Evolutionary conservation across 2,113 vertebrate genomes (phyloP), one percentile per base, ranked within the genome.

Genomic region (Rhinoderma darwinii): DNA sequence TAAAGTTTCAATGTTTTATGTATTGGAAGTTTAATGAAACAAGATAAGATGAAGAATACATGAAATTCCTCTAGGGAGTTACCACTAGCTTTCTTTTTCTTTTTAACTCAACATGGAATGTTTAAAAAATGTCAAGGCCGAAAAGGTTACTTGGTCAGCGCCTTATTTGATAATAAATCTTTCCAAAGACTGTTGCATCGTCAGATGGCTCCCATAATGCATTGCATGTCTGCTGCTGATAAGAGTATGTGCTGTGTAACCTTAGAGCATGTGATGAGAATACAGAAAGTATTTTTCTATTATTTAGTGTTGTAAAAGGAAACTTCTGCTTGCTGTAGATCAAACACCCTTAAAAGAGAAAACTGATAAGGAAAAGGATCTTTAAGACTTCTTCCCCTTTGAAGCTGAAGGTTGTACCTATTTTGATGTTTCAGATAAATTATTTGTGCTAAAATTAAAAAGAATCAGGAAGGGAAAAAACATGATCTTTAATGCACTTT

Each of bases 181-280:
- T 90, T 88, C 88, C 90, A 93, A 93, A 90, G 91, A 93, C 91
- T 87, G 91, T 66, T 80, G 88, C 89, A 90, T 91, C 90, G 78
- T 91, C 83, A 1, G 92, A 93, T 92, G 93, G 93, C 93, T 94
- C 95, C 96, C 94, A 95, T 90, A 91, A 95, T 90, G 72, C 92
- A 89, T 91, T 91, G 2, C 43, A 88, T 88, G 95, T 91, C 82
- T 90, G 27, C 92, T 82, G 92, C 95, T 93, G 96, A 97, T 97
- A 96, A 96, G 94, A 91, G 92, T 91, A 75, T 94, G 88, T 94
- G 95, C 94, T 93, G 89, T 93, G 93, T 91, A 93, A 93, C 92
- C 95, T 91, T 92, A 83, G 84, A 25, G 92, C 90, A 90, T 94
- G 95, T 96, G 96, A 95, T 59, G 81, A 88, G 96, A 95, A 96